phyloP scores from a whole-genome alignment of 2,888 invertebrate genomes.

The Acronicta aceris region DNA sequence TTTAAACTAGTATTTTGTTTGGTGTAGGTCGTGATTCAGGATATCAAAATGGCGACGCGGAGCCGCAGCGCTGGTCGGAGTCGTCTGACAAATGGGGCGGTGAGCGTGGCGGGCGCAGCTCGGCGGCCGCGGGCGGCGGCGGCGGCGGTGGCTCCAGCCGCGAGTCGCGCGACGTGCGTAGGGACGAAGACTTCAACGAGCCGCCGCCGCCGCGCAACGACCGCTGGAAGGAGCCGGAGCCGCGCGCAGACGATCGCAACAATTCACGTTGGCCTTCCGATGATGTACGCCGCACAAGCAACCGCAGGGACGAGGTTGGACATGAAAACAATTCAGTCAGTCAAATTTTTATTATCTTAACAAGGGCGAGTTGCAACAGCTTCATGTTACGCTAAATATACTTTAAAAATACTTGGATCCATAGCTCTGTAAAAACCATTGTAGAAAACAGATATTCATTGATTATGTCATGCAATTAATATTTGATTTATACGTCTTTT shows the following conservation, averaged over 20 bases:
- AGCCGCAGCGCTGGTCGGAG: conserved; percentile 68
- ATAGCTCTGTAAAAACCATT: background rate
- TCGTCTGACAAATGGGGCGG: conserved; percentile 63
- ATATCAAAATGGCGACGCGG: conserved; percentile 87
- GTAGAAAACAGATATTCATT: background rate
- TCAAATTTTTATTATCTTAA: conserved; percentile 28
- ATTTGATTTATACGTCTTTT: background rate
- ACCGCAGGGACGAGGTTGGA: conserved; percentile 82
- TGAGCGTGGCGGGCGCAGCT: conserved; percentile 59
- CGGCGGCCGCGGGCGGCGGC: conserved; percentile 64
- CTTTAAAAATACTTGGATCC: background rate
- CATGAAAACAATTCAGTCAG: conserved; percentile 48
- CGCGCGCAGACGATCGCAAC: conserved; percentile 77
- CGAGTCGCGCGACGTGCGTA: conserved; percentile 69
- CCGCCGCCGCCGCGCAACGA: conserved; percentile 89
- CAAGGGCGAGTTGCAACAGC: conserved; percentile 15
- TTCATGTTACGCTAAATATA: background rate
- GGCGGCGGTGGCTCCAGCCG: conserved; percentile 67
- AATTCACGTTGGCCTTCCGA: conserved; percentile 83
- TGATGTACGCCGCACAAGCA: conserved; percentile 82
- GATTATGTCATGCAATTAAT: background rate
- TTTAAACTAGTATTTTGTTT: conserved; percentile 8
- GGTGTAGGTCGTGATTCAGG: conserved; percentile 81
- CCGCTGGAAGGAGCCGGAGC: conserved; percentile 90
- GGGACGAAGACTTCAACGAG: conserved; percentile 68